phyloP scores from a whole-genome alignment of 2,113 vertebrate genomes.

The Natator depressus region DNA sequence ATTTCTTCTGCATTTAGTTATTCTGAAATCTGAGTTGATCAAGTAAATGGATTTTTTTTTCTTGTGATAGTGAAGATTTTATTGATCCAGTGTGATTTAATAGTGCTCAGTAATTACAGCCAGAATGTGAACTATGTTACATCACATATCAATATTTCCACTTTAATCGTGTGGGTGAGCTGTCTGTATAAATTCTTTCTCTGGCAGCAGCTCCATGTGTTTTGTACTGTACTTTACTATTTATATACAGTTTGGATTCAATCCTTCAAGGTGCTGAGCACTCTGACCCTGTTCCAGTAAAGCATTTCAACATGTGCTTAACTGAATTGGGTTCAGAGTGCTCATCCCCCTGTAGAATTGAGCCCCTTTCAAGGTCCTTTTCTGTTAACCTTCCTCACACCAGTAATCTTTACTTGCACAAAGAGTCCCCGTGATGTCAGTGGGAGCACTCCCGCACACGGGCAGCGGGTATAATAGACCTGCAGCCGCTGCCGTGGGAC shows the following conservation, averaged over 20 bases:
- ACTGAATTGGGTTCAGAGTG: background rate
- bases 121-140: background rate
- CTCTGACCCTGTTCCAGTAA: no score
- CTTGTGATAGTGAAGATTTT: background rate
- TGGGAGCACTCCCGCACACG: no score
- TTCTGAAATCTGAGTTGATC: background rate
- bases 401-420: background rate
- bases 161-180: background rate
- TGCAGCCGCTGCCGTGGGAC: no score
- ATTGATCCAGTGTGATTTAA: background rate
- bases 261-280: background rate
- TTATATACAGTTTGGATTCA: background rate
- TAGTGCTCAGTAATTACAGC: background rate
- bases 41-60: background rate
- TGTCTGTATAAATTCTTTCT: background rate
- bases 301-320: no score
- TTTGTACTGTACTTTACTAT: background rate
- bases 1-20: background rate
- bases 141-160: background rate
- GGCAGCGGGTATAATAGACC: no score
- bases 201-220: background rate
- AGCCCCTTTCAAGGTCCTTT: background rate
- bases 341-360: background rate
- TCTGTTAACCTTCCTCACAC: background rate
- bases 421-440: background rate